Conservation (phyloP, 2,797 vertebrate genomes). For the Acanthurus tractus region DNA sequence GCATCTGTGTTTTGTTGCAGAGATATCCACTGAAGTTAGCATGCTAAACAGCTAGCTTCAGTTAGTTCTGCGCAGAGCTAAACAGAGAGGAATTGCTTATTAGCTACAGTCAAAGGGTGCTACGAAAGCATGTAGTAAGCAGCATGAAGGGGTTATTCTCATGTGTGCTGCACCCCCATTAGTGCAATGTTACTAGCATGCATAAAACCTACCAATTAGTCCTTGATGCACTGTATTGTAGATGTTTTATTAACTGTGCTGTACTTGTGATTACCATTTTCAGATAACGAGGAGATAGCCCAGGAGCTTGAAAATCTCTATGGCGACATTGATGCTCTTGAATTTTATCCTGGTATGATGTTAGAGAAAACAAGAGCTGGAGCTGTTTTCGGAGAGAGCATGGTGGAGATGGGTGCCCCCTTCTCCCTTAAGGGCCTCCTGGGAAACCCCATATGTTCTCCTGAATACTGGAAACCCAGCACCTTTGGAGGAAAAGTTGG, state of each 20-base stretch:
- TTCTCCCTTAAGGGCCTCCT: conserved; percentile 98
- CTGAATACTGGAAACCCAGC: conserved; percentile 97
- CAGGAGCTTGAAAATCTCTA: conserved; percentile 90
- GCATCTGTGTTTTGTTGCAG: too few species aligned
- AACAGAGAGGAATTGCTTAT: too few species aligned
- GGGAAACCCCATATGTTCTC: conserved; percentile 98
- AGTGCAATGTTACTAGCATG: too few species aligned
- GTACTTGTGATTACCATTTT: conserved; percentile 13
- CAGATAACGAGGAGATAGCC: conserved; percentile 90
- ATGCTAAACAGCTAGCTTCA: too few species aligned
- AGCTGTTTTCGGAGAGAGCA: conserved; percentile 95
- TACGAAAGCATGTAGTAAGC: too few species aligned
- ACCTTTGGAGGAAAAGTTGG: conserved; percentile 93
- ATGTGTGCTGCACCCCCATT: too few species aligned
- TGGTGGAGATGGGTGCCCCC: conserved; percentile 98
- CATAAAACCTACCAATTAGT: background rate
- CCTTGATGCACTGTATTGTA: background rate
- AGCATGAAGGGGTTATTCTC: too few species aligned
- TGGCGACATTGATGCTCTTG: conserved; percentile 93
- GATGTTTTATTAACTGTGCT: conserved; percentile 5
- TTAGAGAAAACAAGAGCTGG: conserved; percentile 89
- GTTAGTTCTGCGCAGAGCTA: too few species aligned
- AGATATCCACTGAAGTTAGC: too few species aligned
- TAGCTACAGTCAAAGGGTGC: too few species aligned
- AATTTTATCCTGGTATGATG: conserved; percentile 92